Percentiles rank a stretch among this genome's conserved stretches.
phyloP scores from a whole-genome alignment of 2,888 invertebrate species.

The Hyles lineata region DNA sequence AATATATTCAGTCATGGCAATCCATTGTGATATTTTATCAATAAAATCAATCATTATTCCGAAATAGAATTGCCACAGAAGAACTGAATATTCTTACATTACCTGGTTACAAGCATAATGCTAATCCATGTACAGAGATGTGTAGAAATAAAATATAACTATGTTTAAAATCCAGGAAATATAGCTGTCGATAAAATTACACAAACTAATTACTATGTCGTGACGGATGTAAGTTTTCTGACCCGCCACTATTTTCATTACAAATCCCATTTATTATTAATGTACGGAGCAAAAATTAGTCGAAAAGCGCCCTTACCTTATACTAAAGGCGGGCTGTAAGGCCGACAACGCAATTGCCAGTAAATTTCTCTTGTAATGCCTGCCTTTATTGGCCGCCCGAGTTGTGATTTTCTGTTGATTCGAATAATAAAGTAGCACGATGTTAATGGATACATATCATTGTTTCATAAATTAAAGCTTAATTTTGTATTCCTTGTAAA shows the following conservation, averaged over 20 bases:
- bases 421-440: slow-evolving; percentile 37
- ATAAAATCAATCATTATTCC: no score
- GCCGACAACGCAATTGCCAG: slow-evolving; percentile 36
- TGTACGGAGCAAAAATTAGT: slow-evolving; percentile 23
- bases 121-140: no score
- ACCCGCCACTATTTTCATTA: slow-evolving; percentile 15
- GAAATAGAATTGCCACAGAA: no score
- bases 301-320: slow-evolving; percentile 19
- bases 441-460: slow-evolving; percentile 32
- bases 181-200: background rate
- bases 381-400: slow-evolving; percentile 38
- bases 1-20: no score
- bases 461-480: slow-evolving; percentile 28
- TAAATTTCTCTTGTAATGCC: slow-evolving; percentile 40
- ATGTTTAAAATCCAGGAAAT: background rate
- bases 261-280: slow-evolving; percentile 18
- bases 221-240: background rate
- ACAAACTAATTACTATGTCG: background rate
- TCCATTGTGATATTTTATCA: no score
- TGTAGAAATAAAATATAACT: no score
- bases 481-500: slow-evolving; percentile 3
- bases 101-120: no score
- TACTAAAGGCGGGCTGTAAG: slow-evolving; percentile 34
- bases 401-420: slow-evolving; percentile 41
- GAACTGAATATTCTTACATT: no score